Percentiles rank a stretch among this genome's conserved stretches.
phyloP scores from a whole-genome alignment of 1,140 invertebrate genomes.

The Dendrolimus kikuchii region DNA sequence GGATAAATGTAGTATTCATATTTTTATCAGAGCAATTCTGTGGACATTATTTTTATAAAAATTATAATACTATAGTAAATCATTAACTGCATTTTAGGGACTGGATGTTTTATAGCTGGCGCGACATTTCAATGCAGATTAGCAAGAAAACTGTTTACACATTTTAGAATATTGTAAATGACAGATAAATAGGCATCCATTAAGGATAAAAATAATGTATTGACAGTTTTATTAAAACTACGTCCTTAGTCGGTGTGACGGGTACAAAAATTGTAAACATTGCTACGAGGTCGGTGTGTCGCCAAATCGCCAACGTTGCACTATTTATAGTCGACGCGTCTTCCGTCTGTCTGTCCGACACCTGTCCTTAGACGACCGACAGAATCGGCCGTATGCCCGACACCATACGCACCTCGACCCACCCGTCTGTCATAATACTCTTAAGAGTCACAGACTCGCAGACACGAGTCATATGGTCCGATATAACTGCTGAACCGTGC shows the following conservation, averaged over 20 bases:
- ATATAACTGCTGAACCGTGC: constrained; percentile 45
- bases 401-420: neutral
- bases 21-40: too few relatives aligned
- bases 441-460: constrained; percentile 30
- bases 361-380: constrained; percentile 32
- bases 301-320: constrained; percentile 50
- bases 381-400: neutral
- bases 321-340: constrained; percentile 59
- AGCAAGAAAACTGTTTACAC: too few relatives aligned
- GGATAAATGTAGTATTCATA: too few relatives aligned
- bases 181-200: neutral
- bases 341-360: constrained; percentile 66
- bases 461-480: constrained; percentile 49
- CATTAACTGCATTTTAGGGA: too few relatives aligned
- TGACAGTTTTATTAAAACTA: constrained; percentile 3
- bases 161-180: too few relatives aligned
- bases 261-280: constrained; percentile 48
- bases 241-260: constrained; percentile 10
- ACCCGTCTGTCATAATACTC: constrained; percentile 17
- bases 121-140: too few relatives aligned
- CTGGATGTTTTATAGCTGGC: too few relatives aligned
- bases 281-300: constrained; percentile 52
- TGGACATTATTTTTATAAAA: too few relatives aligned
- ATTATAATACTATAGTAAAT: too few relatives aligned
- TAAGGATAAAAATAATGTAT: constrained; percentile 4